A percentile compares a stretch with the other conserved stretches of the same genome.
phyloP scores from a whole-genome alignment of 2,888 invertebrate genomes.

The Spilosoma lubricipeda region DNA sequence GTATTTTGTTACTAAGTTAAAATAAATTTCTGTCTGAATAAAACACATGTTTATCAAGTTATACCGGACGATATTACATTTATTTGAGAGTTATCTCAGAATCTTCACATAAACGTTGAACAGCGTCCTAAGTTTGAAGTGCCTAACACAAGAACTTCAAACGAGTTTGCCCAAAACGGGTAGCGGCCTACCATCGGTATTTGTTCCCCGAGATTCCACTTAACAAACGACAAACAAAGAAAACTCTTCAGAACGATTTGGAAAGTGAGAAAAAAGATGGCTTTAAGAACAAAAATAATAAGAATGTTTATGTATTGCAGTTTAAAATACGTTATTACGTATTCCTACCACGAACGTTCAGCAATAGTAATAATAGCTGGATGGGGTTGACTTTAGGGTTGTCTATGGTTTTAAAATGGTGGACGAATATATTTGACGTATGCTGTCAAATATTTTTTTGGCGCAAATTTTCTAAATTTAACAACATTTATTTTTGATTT shows the following conservation, averaged over 20 bases:
- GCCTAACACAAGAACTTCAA: conserved; percentile 34
- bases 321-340: conserved; percentile 72
- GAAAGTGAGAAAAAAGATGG: conserved; percentile 67
- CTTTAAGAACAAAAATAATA: conserved; percentile 72
- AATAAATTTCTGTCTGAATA: background rate
- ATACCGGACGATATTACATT: background rate
- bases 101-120: conserved; percentile 10
- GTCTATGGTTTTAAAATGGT: conserved; percentile 3
- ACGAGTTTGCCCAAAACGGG: conserved; percentile 53
- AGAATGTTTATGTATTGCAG: conserved; percentile 43
- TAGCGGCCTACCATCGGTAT: conserved; percentile 68
- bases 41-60: background rate
- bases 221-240: conserved; percentile 83
- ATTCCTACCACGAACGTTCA: conserved; percentile 70
- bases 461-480: background rate
- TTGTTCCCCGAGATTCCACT: conserved; percentile 78
- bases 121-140: conserved; percentile 18
- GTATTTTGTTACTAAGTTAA: background rate
- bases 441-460: background rate
- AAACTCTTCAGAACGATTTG: conserved; percentile 40
- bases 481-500: background rate
- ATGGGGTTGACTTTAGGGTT: conserved; percentile 56
- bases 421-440: background rate
- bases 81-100: conserved; percentile 2
- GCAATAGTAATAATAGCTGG: conserved; percentile 70